A percentile compares a stretch with the other conserved stretches of the same genome.
Conservation (phyloP, 1,140 invertebrate genomes). For the Caenorhabditis inopinata region DNA sequence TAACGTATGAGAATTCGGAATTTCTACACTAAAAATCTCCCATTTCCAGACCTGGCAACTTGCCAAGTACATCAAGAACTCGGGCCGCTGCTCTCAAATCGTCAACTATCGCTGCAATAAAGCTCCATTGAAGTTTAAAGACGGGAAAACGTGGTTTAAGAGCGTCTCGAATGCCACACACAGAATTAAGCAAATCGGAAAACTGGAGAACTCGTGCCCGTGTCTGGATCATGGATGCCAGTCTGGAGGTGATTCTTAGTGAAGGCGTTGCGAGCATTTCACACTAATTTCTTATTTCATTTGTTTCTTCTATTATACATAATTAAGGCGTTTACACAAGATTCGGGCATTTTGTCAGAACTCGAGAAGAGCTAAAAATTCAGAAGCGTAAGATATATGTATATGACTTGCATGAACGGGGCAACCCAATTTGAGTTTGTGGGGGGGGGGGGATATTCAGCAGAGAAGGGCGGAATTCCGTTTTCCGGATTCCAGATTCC, state of each 20-base stretch:
- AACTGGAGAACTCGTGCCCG: background rate
- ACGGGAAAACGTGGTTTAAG: conserved; percentile 31
- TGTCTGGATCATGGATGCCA: conserved; percentile 35
- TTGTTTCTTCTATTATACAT: no score
- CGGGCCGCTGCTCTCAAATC: conserved; percentile 13
- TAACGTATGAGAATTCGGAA: background rate
- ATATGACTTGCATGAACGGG: no score
- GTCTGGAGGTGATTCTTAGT: background rate
- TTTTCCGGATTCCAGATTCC: no score
- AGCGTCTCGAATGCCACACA: background rate
- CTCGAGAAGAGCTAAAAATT: background rate
- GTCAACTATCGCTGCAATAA: conserved; percentile 37
- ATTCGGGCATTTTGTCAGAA: background rate
- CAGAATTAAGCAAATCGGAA: conserved; percentile 23
- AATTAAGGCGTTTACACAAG: conserved; percentile 4
- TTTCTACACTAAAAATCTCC: no score
- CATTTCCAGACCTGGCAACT: conserved; percentile 10
- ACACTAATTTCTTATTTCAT: no score
- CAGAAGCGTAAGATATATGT: background rate
- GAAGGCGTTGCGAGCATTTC: no score
- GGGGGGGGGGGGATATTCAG: no score
- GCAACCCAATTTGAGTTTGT: no score
- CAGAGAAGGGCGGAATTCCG: no score
- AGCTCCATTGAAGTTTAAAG: conserved; percentile 24
- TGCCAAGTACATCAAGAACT: background rate